Evolutionary conservation across 2,797 vertebrate species (phyloP).

Genomic region (Bovichtus diacanthus): DNA sequence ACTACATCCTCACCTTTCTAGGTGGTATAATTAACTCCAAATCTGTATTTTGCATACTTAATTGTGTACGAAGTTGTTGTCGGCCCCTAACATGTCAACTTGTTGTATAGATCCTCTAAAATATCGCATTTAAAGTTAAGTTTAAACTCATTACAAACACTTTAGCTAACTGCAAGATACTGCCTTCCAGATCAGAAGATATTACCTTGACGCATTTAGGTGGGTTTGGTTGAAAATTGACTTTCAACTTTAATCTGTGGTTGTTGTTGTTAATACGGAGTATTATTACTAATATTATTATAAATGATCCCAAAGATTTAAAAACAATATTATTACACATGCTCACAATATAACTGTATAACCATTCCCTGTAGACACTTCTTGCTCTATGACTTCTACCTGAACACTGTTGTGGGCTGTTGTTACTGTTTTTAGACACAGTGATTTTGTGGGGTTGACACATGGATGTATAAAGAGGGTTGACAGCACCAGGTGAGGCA

Average conservation of each 20-base stretch:
- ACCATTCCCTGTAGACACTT: background rate
- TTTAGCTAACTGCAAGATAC: background rate
- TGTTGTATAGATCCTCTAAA: background rate
- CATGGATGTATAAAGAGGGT: too few relatives aligned
- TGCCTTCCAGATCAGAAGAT: background rate
- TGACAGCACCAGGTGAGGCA: constrained; percentile 3
- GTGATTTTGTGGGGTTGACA: background rate
- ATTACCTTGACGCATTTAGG: background rate
- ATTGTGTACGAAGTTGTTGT: background rate
- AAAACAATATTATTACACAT: background rate
- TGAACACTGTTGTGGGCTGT: too few relatives aligned
- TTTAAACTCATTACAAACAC: background rate
- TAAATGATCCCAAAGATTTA: too few relatives aligned
- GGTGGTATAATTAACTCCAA: background rate
- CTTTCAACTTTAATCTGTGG: background rate
- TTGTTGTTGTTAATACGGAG: background rate
- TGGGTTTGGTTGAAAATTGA: background rate
- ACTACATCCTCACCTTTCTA: background rate
- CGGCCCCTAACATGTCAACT: background rate
- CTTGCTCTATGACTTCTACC: background rate
- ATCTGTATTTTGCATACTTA: background rate
- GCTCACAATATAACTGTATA: background rate
- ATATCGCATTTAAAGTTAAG: background rate
- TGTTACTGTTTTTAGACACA: constrained; percentile 15
- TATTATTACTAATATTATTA: background rate